Evolutionary conservation across 2,113 vertebrate species (phyloP).

Genomic region (Myrmophylax atrothorax): DNA sequence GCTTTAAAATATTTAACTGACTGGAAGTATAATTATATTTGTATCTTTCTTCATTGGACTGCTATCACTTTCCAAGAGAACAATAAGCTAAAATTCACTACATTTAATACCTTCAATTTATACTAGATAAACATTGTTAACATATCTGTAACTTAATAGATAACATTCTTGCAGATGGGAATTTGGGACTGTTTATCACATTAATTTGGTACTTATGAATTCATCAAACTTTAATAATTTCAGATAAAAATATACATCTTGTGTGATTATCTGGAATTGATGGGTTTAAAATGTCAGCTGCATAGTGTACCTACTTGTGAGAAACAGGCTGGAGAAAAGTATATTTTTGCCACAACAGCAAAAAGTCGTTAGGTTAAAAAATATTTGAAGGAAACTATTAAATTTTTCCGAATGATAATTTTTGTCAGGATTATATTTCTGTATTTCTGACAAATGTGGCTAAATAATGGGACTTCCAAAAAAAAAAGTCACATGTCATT

Average conservation of each 20-base stretch:
- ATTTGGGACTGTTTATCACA: neutral
- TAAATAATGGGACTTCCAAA: neutral
- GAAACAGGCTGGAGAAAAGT: neutral
- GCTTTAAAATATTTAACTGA: neutral
- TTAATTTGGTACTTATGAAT: neutral
- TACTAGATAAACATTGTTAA: neutral
- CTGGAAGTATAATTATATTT: neutral
- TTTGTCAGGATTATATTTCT: neutral
- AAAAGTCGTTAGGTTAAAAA: neutral
- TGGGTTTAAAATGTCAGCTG: neutral
- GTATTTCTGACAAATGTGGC: neutral
- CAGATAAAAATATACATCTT: neutral
- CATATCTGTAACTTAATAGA: neutral
- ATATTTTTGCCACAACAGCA: neutral
- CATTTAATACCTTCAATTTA: neutral
- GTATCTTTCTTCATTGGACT: neutral
- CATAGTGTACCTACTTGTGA: neutral
- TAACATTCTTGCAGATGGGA: neutral
- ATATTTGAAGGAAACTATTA: neutral
- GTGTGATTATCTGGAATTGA: neutral
- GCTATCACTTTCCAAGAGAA: neutral
- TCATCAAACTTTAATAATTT: neutral
- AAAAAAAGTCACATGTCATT: neutral
- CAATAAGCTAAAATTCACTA: neutral
- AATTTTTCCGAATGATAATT: neutral